A percentile compares a stretch with the other conserved stretches of the same genome.
Evolutionary conservation across 2,888 invertebrate species (phyloP).

Genomic region (Exocentrus adspersus): DNA sequence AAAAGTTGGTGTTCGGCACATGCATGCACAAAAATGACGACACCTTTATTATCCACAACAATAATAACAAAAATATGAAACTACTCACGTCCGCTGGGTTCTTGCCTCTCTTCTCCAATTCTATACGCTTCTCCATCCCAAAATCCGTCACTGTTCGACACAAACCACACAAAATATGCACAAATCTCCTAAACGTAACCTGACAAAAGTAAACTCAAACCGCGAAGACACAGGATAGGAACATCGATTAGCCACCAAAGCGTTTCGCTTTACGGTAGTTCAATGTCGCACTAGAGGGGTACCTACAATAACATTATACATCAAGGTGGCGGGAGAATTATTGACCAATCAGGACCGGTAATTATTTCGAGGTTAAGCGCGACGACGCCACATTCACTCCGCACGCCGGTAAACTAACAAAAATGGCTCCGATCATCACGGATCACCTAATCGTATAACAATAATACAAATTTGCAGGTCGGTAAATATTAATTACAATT

Average conservation of each 20-base stretch:
- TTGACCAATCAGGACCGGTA: slow-evolving; percentile 47
- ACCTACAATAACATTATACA: slow-evolving; percentile 58
- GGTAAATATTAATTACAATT: no score
- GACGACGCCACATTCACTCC: no score
- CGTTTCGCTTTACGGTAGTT: slow-evolving; percentile 52
- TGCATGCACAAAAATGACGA: slow-evolving; percentile 45
- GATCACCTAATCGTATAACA: no score
- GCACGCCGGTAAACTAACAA: no score
- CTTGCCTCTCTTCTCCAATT: slow-evolving; percentile 92
- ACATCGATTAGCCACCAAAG: slow-evolving; percentile 57
- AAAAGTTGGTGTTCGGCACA: slow-evolving; percentile 39
- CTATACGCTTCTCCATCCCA: slow-evolving; percentile 93
- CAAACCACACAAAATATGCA: slow-evolving; percentile 39
- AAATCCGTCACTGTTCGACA: slow-evolving; percentile 34
- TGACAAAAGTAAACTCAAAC: slow-evolving; percentile 41
- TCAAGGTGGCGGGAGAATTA: slow-evolving; percentile 54
- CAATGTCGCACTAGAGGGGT: slow-evolving; percentile 60
- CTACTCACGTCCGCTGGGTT: slow-evolving; percentile 87
- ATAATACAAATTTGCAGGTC: no score
- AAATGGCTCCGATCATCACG: no score
- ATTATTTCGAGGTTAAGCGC: slow-evolving; percentile 37
- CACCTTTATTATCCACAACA: slow-evolving; percentile 41
- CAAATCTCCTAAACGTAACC: slow-evolving; percentile 49
- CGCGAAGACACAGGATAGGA: slow-evolving; percentile 49
- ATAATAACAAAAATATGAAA: slow-evolving; percentile 40